Percentiles rank a stretch among this genome's conserved stretches.
phyloP scores from a whole-genome alignment of 2,888 invertebrate species.

The Eupithecia exiguata region DNA sequence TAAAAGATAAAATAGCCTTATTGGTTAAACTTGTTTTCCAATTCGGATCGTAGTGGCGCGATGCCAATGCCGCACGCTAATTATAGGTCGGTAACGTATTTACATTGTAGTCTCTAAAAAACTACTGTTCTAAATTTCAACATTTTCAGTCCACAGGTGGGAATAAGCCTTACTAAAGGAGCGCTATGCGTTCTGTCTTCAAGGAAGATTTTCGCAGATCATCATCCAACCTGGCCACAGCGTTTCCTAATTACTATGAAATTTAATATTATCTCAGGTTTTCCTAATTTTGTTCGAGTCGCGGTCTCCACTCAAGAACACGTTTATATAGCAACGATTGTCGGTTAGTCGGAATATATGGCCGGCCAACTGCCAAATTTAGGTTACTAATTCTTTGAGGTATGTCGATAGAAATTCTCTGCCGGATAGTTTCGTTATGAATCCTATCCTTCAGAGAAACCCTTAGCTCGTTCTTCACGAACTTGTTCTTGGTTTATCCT shows the following conservation, averaged over 20 bases:
- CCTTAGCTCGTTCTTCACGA: neutral
- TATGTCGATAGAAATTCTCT: neutral
- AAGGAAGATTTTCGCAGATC: neutral
- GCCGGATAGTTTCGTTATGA: neutral
- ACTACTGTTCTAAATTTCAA: neutral
- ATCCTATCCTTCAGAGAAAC: neutral
- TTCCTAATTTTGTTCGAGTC: neutral
- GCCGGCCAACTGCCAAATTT: neutral
- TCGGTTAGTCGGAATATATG: neutral
- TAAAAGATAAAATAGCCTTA: neutral
- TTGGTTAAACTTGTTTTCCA: neutral
- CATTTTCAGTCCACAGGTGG: neutral
- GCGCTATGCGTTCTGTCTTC: neutral
- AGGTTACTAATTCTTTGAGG: neutral
- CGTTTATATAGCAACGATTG: too few species aligned
- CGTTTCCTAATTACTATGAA: neutral
- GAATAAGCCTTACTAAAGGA: neutral
- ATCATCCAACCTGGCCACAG: neutral
- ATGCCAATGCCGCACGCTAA: slow-evolving; percentile 1
- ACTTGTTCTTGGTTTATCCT: neutral
- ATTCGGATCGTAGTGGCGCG: neutral
- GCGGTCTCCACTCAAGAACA: neutral
- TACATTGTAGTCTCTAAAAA: neutral
- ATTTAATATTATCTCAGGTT: too few species aligned
- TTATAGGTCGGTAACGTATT: neutral